Base-by-base conservation (phyloP, 1,140 invertebrate genomes). In the Lepidurus apus region DNA sequence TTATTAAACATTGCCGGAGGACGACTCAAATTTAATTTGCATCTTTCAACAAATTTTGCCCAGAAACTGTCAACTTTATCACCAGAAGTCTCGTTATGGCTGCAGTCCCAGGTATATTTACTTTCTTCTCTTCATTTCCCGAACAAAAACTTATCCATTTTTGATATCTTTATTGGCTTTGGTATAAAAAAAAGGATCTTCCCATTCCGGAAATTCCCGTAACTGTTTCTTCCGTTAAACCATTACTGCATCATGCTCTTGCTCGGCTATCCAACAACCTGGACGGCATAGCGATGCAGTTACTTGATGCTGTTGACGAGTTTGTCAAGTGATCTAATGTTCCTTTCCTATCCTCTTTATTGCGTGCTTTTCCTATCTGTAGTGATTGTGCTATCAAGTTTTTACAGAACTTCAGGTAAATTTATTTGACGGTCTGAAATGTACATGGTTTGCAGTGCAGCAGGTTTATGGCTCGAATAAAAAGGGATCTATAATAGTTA, bases 1-100 rank as follows among this genome's bases (percentile, higher is more conserved):
- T 65, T 65, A 65, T 65, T 65, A 21, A 65, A 21, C 53, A 65
- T 65, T 65, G 53, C 53, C 53, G 53, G 53, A 21, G 53, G 53
- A 13, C 17, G 53, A 21, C 53, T 65, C 13, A 65, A 65, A 21
- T 21, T n/a, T 21, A 65, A n/a, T 13, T 21, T 65, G 13, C 53
- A 65, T 65, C 21, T 21, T n/a, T 65, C 53, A 65, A 65, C 9
- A 65, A 65, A 65, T 65, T 65, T 65, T 65, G 53, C 53, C 8
- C 53, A 65, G 13, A 65, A 65, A 17, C 21, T 65, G 13, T 9
- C 53, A 7, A 65, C 53, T 7, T 7, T 65, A 5, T 65, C 53
- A 65, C 53, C 53, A 13, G 53, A 65, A 65, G 53, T 65, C 53
- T 65, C 53, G 9, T 17, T 65, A n/a, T 65, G 53, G 53, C 53